Evolutionary conservation across 2,888 invertebrate genomes (phyloP).

Genomic region (Dicycla oo): DNA sequence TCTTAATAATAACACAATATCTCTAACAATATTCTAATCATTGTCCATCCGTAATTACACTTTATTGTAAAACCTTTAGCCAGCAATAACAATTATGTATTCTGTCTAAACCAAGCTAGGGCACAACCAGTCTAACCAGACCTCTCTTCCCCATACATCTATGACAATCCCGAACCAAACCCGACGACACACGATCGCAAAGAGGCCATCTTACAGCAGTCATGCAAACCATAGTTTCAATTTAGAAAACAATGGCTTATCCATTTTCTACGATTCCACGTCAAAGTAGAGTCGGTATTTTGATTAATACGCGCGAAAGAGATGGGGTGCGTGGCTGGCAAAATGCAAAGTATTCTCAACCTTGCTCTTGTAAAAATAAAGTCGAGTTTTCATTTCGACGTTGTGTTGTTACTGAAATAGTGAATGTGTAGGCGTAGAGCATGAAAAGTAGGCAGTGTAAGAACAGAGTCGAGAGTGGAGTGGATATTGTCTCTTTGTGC

Average conservation of each 20-base stretch:
- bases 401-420: constrained; percentile 85
- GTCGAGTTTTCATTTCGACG: constrained; percentile 75
- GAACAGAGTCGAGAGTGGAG: constrained; percentile 83
- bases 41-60: constrained; percentile 69
- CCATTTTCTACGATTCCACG: constrained; percentile 89
- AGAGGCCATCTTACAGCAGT: constrained; percentile 77
- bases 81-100: constrained; percentile 85
- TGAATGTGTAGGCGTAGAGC: constrained; percentile 89
- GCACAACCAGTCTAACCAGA: constrained; percentile 66
- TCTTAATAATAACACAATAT: constrained; percentile 73
- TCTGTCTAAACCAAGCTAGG: constrained; percentile 85
- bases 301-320: constrained; percentile 90
- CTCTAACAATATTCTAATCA: constrained; percentile 81
- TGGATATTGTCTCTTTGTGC: constrained; percentile 78
- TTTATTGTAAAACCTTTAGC: constrained; percentile 70
- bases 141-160: constrained; percentile 68
- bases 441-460: constrained; percentile 90
- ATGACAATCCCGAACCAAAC: constrained; percentile 38
- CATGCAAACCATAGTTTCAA: constrained; percentile 87
- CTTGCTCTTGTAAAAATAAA: constrained; percentile 72
- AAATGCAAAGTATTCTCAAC: constrained; percentile 70
- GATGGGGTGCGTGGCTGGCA: constrained; percentile 82
- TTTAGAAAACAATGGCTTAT: constrained; percentile 90
- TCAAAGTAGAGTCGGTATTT: constrained; percentile 90
- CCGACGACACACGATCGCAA: constrained; percentile 56